Conservation (phyloP, 2,888 invertebrate species). For the Microplitis deprimator region DNA sequence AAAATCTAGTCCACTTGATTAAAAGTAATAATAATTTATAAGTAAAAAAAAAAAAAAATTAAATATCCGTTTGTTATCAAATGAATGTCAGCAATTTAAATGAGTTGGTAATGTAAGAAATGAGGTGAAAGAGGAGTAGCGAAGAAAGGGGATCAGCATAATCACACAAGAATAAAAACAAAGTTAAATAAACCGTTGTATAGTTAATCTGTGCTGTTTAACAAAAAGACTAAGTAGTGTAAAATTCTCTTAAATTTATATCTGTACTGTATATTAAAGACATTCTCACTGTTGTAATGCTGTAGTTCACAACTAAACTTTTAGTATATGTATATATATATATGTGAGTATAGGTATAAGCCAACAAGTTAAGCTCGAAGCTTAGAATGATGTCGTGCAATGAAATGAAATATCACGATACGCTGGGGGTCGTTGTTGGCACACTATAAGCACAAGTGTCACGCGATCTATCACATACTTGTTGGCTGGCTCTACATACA, state of each 20-base stretch:
- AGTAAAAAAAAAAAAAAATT: neutral
- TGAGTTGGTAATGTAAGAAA: neutral
- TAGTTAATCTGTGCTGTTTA: neutral
- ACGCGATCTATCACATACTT: slow-evolving; percentile 5
- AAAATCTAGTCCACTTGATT: neutral
- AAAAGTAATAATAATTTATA: neutral
- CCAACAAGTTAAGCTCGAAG: slow-evolving; percentile 6
- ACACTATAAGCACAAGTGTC: slow-evolving; percentile 15
- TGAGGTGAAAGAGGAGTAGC: neutral
- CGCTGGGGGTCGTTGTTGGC: slow-evolving; percentile 11
- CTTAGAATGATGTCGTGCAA: slow-evolving; percentile 14
- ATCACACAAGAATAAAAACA: neutral
- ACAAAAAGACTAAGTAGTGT: neutral
- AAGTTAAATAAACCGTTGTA: neutral
- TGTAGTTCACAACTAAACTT: neutral
- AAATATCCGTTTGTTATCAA: neutral
- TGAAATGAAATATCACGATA: slow-evolving; percentile 22
- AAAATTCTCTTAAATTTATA: neutral
- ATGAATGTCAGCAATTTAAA: neutral
- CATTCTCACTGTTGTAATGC: neutral
- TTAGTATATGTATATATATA: neutral
- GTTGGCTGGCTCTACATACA: neutral
- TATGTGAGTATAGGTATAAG: neutral
- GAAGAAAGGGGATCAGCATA: neutral
- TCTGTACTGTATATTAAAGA: neutral